Evolutionary conservation across 2,888 invertebrate species (phyloP), one percentile per base, ranked within the genome.

Genomic region (Chrysodeixis includens): DNA sequence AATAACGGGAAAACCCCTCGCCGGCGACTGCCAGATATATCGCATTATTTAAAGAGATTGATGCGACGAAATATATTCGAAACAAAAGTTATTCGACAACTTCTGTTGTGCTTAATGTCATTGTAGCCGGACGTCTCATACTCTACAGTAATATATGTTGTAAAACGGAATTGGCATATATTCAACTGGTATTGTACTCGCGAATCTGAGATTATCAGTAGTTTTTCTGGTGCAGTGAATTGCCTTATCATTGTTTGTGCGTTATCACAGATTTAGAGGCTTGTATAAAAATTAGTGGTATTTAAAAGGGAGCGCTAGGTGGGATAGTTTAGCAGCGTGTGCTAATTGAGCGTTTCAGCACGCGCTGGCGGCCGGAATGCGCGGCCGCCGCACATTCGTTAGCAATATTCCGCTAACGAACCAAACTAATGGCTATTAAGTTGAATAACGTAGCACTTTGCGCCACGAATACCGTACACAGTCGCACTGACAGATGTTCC

Each of bases 341-440:
- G 89, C 90, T 93, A 92, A 93, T 93, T 93, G 92, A 91, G 90
- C 90, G 89, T 92, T 93, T 92, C 89, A 90, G 85, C 87, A 84
- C 83, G 84, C 84, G 84, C 83, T 79, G 82, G 83, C 84, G 78
- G 82, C 76, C 83, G 88, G 86, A 88, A 89, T 84, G 87, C 90
- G 88, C 88, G 88, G 81, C 87, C 83, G 88, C 87, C 90, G 86
- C 91, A 92, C 92, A 92, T 92, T 94, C 94, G 93, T 94, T 93
- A 93, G 93, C 93, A 92, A 93, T 94, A 93, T 94, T 93, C 93
- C 91, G 86, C 93, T 94, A 94, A 94, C 94, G 94, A 94, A 94
- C 93, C 92, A 90, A 93, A 93, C 93, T 94, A 93, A 94, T 93
- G 93, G 93, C 92, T 93, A 92, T 94, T 93, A 93, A 92, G 88